Evolutionary conservation across 2,888 invertebrate species (phyloP).

Genomic region (Eupeodes latifasciatus): DNA sequence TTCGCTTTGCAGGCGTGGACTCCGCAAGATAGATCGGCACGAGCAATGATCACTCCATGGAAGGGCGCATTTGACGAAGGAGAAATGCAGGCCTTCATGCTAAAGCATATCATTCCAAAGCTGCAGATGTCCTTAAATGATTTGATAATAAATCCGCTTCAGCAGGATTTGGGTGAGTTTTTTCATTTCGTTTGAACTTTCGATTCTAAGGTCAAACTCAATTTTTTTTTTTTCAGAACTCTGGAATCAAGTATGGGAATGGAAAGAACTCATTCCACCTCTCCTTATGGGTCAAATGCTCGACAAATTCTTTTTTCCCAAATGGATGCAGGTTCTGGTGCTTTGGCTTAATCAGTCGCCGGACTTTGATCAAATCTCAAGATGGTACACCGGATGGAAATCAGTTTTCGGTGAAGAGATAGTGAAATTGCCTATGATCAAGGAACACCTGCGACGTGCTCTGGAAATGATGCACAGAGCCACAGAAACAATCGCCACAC

Average conservation of each 20-base stretch:
- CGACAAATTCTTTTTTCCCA: conserved; percentile 95
- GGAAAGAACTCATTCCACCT: conserved; percentile 93
- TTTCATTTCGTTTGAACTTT: background rate
- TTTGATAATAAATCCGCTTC: conserved; percentile 89
- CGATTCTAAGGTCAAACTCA: background rate
- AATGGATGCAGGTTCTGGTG: conserved; percentile 93
- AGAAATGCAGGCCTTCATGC: conserved; percentile 91
- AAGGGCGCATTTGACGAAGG: conserved; percentile 89
- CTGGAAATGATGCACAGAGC: conserved; percentile 97
- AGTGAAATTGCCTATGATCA: conserved; percentile 85
- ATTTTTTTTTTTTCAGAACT: conserved; percentile 87
- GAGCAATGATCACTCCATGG: conserved; percentile 97
- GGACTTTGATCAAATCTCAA: conserved; percentile 94
- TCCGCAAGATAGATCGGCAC: conserved; percentile 96
- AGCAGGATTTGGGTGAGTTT: conserved; percentile 87
- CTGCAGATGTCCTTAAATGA: conserved; percentile 89
- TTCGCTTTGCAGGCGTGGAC: conserved; percentile 96
- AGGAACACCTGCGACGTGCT: conserved; percentile 94
- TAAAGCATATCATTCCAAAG: conserved; percentile 95
- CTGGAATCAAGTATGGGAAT: conserved; percentile 98
- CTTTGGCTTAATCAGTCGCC: conserved; percentile 96
- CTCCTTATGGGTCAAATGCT: conserved; percentile 92
- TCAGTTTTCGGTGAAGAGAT: conserved; percentile 86
- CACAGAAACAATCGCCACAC: conserved; percentile 85
- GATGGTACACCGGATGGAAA: conserved; percentile 91